Base-by-base conservation (phyloP, 1,140 invertebrate genomes). In the Macrobrachium rosenbergii region DNA sequence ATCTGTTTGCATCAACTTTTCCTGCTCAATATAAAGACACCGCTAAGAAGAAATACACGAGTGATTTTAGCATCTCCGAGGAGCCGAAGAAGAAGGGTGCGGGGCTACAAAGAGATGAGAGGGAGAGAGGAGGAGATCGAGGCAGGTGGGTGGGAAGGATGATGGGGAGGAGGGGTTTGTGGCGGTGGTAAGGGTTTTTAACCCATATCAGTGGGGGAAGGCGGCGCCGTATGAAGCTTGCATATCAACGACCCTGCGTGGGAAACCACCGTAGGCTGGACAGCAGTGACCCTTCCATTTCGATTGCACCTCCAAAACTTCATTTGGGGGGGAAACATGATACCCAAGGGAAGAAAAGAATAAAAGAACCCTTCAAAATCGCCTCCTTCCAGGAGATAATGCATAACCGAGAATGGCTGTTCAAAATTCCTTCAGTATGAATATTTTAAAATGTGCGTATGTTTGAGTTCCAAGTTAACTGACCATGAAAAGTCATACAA, bases 201-300 rank as follows among this genome's bases (percentile, higher is more conserved):
- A 63, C n/a, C 17, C 45, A 59, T 16, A 62, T 58, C 59, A 23
- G 21, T 10, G 77, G 23, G 77, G 77, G 45, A 60, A 60, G 58
- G 77, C 16, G 72, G 69, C 21, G 59, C 21, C 0, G 59, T 58
- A 75, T 43, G 72, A 60, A 43, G 58, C 82, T 76, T 59, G 59
- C 45, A 72, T 73, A 82, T 73, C 67, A 72, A 82, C 45, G n/a
- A 73, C 45, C 21, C 52, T 60, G 63, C 79, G 63, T 73, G 80
- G 67, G 80, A 82, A 82, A 58, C 23, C 80, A 69, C 19, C 58
- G 7, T 82, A 58, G 23, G 23, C 21, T 72, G 43, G 37, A 63
- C 80, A 10, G 16, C n/a, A 37, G 5, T 19, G 28, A 21, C 79
- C n/a, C 79, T 16, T 45, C n/a, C 11, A 43, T 21, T 59, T 11